A percentile compares a stretch with the other conserved stretches of the same genome.
These are phyloP conservation scores for Chelonus insularis DNA, from an alignment of 1,140 invertebrate species.

Conservation along the genomic window DNA sequence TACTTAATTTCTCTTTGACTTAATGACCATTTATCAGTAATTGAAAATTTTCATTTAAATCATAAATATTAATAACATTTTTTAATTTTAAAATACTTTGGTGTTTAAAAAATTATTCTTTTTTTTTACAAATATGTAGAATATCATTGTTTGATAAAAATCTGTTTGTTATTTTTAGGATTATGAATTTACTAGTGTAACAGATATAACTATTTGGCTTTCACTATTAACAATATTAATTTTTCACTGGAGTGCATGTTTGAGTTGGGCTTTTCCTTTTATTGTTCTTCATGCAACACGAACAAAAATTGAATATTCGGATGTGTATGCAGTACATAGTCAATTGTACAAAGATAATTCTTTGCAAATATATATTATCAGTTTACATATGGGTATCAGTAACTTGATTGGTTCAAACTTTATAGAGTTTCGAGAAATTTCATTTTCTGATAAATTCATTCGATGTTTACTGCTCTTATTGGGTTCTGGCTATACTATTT, in stretches of 20 bases:
- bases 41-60: too few relatives aligned
- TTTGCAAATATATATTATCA: slow-evolving; percentile 37
- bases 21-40: too few relatives aligned
- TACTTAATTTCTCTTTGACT: too few relatives aligned
- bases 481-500: slow-evolving; percentile 42
- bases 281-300: slow-evolving; percentile 35
- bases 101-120: too few relatives aligned
- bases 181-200: slow-evolving; percentile 28
- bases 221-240: slow-evolving; percentile 37
- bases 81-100: too few relatives aligned
- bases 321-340: slow-evolving; percentile 30
- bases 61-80: too few relatives aligned
- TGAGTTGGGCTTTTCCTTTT: slow-evolving; percentile 42
- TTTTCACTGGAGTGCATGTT: slow-evolving; percentile 47
- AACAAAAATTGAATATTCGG: slow-evolving; percentile 29
- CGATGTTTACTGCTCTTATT: slow-evolving; percentile 38
- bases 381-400: slow-evolving; percentile 41
- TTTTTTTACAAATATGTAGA: too few relatives aligned
- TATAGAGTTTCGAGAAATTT: slow-evolving; percentile 32
- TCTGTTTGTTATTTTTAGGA: slow-evolving; percentile 26
- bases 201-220: slow-evolving; percentile 39
- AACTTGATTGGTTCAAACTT: slow-evolving; percentile 42
- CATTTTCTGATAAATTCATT: slow-evolving; percentile 34
- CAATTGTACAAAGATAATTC: slow-evolving; percentile 30
- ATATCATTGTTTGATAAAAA: too few relatives aligned